Evolutionary conservation across 1,140 invertebrate genomes (phyloP), one percentile per base, ranked within the genome.

Genomic region (Dinoponera quadriceps): DNA sequence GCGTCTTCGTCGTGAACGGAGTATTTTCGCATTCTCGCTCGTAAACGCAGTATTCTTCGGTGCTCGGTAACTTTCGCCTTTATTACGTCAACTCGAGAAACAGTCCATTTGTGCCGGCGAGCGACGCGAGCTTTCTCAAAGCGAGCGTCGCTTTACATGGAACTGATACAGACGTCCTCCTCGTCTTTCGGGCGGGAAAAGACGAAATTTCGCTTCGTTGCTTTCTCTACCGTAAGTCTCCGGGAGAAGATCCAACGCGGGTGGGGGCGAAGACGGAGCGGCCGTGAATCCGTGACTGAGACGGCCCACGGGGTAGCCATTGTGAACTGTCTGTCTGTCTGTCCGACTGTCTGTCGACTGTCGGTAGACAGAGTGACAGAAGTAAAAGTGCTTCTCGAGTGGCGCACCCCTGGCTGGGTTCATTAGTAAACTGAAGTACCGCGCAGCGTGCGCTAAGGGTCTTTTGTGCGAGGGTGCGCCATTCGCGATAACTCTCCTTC

Each of bases 361-460:
- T 84, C 88, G 87, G 88, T 86, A 92, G 88, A 91, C 88, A 90
- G 89, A 91, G 87, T 88, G 90, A 90, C 91, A 91, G 85, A 91
- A 92, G 89, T 92, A 93, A 93, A 93, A 93, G 91, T 93, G 91
- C 92, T 92, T 86, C 88, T 93, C 88, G 85, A 93, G 90, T 90
- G 88, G 86, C 84, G 71, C 77, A 89, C 85, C 88, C 88, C 88
- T 85, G 89, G 83, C 88, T 89, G 90, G 91, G 92, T 93, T 93
- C 92, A 93, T 93, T 93, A 93, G 92, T 93, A 91, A 92, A 92
- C 92, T 92, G 86, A 90, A 93, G 92, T 92, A 89, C 88, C 82
- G 86, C 86, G 77, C 88, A 81, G 74, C 78, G 73, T 54, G 84
- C 77, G 63, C 82, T 86, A 90, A 91, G 90, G 91, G 90, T 86